phyloP scores from a whole-genome alignment of 2,888 invertebrate genomes.

The Drosophila mimetica region DNA sequence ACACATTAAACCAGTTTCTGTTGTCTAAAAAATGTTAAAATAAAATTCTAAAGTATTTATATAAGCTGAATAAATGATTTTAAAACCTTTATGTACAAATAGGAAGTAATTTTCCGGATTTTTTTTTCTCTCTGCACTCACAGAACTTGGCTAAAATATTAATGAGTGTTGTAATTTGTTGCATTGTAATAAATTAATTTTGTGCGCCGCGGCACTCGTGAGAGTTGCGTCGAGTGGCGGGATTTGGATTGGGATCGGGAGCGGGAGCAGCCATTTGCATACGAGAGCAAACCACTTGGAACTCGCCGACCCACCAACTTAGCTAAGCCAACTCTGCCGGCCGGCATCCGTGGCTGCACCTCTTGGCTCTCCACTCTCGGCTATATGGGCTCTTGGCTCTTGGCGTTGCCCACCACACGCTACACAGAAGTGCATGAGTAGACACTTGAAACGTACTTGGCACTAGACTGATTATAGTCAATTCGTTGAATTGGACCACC shows the following conservation, averaged over 20 bases:
- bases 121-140: conserved; percentile 12
- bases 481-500: conserved; percentile 80
- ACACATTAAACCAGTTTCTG: too few relatives aligned
- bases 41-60: too few relatives aligned
- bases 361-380: neutral
- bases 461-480: conserved; percentile 81
- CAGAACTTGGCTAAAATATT: conserved; percentile 78
- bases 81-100: too few relatives aligned
- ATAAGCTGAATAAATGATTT: too few relatives aligned
- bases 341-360: conserved; percentile 22
- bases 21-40: too few relatives aligned
- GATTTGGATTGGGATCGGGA: conserved; percentile 18
- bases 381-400: conserved; percentile 10
- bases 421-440: conserved; percentile 75
- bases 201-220: conserved; percentile 64
- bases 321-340: conserved; percentile 22
- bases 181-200: conserved; percentile 80
- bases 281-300: conserved; percentile 68
- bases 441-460: conserved; percentile 80
- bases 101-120: neutral
- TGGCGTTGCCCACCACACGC: conserved; percentile 32
- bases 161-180: conserved; percentile 81
- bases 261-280: conserved; percentile 65
- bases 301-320: conserved; percentile 60
- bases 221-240: conserved; percentile 35